Evolutionary conservation across 2,113 vertebrate genomes (phyloP).

Genomic region (Bos javanicus): DNA sequence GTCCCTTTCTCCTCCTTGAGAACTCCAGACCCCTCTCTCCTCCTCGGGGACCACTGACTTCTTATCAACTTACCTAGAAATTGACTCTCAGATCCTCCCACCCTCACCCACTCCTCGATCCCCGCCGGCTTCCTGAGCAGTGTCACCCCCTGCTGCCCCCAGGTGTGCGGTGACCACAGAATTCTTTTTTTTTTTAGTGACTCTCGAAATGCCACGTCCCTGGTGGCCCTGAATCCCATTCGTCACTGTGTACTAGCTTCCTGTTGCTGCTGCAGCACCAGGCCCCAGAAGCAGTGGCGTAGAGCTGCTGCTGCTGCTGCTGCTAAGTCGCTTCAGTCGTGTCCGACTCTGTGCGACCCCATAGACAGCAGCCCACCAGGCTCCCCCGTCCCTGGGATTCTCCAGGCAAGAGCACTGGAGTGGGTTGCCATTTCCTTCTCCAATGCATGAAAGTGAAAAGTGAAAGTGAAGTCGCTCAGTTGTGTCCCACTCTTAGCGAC

Average conservation of each 20-base stretch:
- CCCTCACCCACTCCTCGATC: not conserved
- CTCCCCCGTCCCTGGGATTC: too few species aligned
- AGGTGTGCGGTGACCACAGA: not conserved
- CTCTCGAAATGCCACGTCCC: not conserved
- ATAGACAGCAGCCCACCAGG: too few species aligned
- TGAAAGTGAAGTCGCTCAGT: too few species aligned
- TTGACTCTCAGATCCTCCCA: not conserved
- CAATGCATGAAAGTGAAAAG: too few species aligned
- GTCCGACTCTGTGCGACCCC: too few species aligned
- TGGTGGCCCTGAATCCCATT: not conserved
- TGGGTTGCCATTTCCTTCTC: too few species aligned
- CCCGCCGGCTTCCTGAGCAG: not conserved
- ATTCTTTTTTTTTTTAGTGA: not conserved
- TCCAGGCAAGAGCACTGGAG: too few species aligned
- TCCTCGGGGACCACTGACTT: not conserved
- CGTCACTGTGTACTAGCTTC: not conserved
- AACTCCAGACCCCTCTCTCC: not conserved
- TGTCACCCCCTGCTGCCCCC: rapidly evolving
- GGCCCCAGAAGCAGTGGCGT: not conserved
- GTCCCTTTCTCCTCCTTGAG: not conserved
- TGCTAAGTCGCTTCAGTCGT: too few species aligned
- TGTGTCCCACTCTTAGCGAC: too few species aligned
- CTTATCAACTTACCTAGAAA: not conserved
- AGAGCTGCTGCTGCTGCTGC: too few species aligned
- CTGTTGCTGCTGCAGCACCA: not conserved